phyloP scores from a whole-genome alignment of 2,888 invertebrate species.

The Aspidapion aeneum region DNA sequence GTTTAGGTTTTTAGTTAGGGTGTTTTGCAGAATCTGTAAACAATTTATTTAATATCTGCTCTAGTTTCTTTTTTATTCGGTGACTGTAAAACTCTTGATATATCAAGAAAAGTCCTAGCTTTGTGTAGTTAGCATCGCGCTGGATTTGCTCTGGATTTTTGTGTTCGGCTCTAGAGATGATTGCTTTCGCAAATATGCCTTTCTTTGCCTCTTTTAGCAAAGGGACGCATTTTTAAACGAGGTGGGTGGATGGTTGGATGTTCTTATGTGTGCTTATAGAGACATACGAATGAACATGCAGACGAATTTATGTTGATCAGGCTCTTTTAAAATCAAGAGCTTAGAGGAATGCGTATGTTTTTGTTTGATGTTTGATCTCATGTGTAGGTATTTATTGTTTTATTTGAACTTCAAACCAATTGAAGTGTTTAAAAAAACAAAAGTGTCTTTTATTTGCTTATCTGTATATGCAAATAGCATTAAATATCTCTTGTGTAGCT shows the following conservation, averaged over 20 bases:
- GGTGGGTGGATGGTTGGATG: too few species aligned
- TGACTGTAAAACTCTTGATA: conserved; percentile 40
- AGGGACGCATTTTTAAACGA: not conserved
- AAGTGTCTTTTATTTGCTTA: too few species aligned
- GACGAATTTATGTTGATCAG: not conserved
- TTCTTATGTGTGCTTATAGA: not conserved
- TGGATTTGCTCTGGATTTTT: conserved; percentile 44
- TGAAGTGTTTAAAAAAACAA: too few species aligned
- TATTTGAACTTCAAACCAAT: too few species aligned
- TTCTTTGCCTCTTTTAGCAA: conserved; percentile 16
- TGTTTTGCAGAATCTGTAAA: not conserved
- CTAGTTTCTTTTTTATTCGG: not conserved
- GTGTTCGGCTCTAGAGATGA: conserved; percentile 43
- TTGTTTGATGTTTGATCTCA: too few species aligned
- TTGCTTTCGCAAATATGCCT: conserved; percentile 45
- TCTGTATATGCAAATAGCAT: too few species aligned
- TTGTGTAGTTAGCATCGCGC: conserved; percentile 36
- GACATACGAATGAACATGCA: not conserved
- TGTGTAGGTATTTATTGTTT: too few species aligned
- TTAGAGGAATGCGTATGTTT: too few species aligned
- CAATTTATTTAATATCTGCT: not conserved
- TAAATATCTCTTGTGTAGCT: too few species aligned
- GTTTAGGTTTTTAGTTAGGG: not conserved
- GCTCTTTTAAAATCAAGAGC: not conserved
- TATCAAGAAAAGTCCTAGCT: conserved; percentile 40